These are phyloP conservation scores for Clepsis dumicolana DNA, from an alignment of 2,888 invertebrate species.

Conservation along the genomic window DNA sequence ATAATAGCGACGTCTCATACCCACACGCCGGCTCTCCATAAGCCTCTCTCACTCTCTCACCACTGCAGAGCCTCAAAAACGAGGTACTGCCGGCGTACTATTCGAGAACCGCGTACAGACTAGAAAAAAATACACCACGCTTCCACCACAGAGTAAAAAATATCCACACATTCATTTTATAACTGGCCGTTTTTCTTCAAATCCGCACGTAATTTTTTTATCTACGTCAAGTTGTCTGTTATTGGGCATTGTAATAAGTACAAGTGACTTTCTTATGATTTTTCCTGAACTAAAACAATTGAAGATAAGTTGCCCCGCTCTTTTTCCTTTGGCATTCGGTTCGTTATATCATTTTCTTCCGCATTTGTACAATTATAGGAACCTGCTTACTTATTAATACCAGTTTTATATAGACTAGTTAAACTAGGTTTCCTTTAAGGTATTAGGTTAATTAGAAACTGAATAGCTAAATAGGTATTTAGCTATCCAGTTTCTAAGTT, in stretches of 20 bases:
- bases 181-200: slow-evolving; percentile 14
- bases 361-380: slow-evolving; percentile 3
- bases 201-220: not conserved
- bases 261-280: slow-evolving; percentile 40
- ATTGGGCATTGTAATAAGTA: slow-evolving; percentile 34
- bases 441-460: not conserved
- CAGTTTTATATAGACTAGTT: not conserved
- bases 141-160: slow-evolving; percentile 71
- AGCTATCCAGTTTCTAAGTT: no score
- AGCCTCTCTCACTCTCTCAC: slow-evolving; percentile 67
- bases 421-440: not conserved
- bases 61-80: slow-evolving; percentile 86
- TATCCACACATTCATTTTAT: not conserved
- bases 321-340: slow-evolving; percentile 10
- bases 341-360: slow-evolving; percentile 23
- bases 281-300: slow-evolving; percentile 42
- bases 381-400: not conserved
- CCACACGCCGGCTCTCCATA: slow-evolving; percentile 52
- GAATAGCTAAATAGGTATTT: not conserved
- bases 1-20: slow-evolving; percentile 71
- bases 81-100: slow-evolving; percentile 74
- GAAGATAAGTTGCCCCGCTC: slow-evolving; percentile 18
- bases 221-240: slow-evolving; percentile 21
- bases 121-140: slow-evolving; percentile 60
- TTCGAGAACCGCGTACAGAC: slow-evolving; percentile 63